Conservation (phyloP, 2,888 invertebrate species). For the Acanthococcus lagerstroemiae region DNA sequence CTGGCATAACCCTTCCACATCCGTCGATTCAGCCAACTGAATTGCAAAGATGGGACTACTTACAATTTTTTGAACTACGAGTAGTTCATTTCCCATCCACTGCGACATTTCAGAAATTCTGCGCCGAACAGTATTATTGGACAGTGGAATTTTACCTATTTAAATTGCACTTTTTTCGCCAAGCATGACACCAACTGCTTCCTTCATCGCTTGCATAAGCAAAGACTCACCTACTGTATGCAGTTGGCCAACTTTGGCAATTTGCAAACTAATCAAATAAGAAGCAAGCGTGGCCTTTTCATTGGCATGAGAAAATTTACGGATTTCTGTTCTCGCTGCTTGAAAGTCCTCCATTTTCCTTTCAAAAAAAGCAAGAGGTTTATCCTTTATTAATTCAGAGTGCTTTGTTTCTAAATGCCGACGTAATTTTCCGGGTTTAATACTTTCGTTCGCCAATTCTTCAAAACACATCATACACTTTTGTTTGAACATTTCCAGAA, state of each 20-base stretch:
- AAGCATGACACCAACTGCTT: constrained; percentile 40
- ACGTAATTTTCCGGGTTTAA: background rate
- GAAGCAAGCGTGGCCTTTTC: background rate
- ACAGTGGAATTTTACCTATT: constrained; percentile 8
- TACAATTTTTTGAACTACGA: constrained; percentile 10
- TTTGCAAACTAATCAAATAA: constrained; percentile 29
- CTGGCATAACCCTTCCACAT: constrained; percentile 15
- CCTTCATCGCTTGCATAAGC: background rate
- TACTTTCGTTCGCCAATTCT: background rate
- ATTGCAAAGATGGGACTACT: constrained; percentile 16
- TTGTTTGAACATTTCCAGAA: background rate
- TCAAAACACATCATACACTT: no score
- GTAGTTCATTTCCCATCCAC: constrained; percentile 17
- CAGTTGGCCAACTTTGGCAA: constrained; percentile 33
- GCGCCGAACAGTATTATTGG: constrained; percentile 18
- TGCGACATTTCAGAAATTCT: constrained; percentile 22
- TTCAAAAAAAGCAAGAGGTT: background rate
- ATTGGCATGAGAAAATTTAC: background rate
- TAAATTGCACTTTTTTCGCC: constrained; percentile 48
- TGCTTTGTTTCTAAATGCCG: background rate
- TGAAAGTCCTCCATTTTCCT: background rate
- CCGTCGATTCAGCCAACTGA: constrained; percentile 20
- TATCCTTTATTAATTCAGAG: background rate
- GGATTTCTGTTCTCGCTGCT: background rate
- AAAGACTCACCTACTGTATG: constrained; percentile 12